A percentile compares a stretch with the other conserved stretches of the same genome.
phyloP scores from a whole-genome alignment of 2,797 vertebrate species.

The Danio albolineatus region DNA sequence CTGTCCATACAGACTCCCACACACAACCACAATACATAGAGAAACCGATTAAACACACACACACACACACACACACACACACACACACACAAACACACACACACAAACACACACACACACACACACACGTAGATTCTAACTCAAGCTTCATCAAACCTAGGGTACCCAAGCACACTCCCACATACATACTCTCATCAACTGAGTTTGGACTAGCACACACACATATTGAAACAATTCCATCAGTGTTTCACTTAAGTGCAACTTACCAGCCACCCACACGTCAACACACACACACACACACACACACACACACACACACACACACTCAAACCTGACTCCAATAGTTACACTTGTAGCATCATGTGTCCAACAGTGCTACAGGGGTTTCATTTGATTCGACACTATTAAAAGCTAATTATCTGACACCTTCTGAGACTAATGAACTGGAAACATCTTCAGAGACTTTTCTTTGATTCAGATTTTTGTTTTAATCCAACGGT shows the following conservation, averaged over 20 bases:
- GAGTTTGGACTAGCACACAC: constrained; percentile 30
- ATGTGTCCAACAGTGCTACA: constrained; percentile 36
- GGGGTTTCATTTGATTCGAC: constrained; percentile 15
- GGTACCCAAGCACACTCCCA: constrained; percentile 40
- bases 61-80: constrained; percentile 32
- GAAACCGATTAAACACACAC: constrained; percentile 17
- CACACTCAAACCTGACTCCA: constrained; percentile 18
- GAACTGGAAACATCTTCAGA: background rate
- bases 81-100: constrained; percentile 67
- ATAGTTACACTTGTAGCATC: constrained; percentile 28
- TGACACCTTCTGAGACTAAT: constrained; percentile 34
- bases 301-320: constrained; percentile 28
- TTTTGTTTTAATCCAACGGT: background rate
- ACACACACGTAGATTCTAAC: constrained; percentile 24
- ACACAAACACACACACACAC: constrained; percentile 42
- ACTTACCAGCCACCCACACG: constrained; percentile 27
- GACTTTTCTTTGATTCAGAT: background rate
- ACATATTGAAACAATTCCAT: constrained; percentile 34
- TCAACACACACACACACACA: constrained; percentile 32
- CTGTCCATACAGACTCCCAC: constrained; percentile 73
- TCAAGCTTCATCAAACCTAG: constrained; percentile 28
- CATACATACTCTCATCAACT: constrained; percentile 27
- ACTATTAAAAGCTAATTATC: background rate
- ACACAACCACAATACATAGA: constrained; percentile 56
- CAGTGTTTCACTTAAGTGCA: constrained; percentile 21